phyloP scores from a whole-genome alignment of 2,888 invertebrate genomes.

The Scaptomyza parva region DNA sequence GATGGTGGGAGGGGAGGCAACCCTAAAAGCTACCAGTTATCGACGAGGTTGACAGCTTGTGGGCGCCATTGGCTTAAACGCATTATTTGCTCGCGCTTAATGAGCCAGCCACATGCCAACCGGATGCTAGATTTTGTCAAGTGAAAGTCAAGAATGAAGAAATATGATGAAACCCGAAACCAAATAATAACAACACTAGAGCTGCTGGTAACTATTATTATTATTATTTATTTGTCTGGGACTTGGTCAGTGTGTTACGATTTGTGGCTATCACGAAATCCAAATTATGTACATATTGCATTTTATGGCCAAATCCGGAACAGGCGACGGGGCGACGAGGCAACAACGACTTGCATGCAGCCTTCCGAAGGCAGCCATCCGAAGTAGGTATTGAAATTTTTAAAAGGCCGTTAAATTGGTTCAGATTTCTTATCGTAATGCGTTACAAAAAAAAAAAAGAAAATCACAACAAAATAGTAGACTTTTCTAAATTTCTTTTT shows the following conservation, averaged over 20 bases:
- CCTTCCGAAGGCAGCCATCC: constrained; percentile 11
- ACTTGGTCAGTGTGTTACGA: constrained; percentile 63
- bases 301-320: constrained; percentile 48
- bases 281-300: constrained; percentile 45
- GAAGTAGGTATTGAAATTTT: constrained; percentile 22
- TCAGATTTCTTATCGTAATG: constrained; percentile 70
- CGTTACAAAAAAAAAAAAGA: constrained; percentile 9
- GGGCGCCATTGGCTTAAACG: constrained; percentile 38
- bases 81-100: constrained; percentile 44
- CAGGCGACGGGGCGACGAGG: constrained; percentile 19
- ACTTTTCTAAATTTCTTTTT: constrained; percentile 29
- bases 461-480: too few relatives aligned
- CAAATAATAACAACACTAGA: not conserved
- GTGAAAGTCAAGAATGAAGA: constrained; percentile 45
- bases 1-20: not conserved
- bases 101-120: constrained; percentile 36
- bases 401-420: constrained; percentile 60
- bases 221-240: constrained; percentile 43
- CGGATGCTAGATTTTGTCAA: constrained; percentile 16
- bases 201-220: constrained; percentile 5
- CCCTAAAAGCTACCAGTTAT: constrained; percentile 51
- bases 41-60: constrained; percentile 48
- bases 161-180: constrained; percentile 17
- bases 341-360: constrained; percentile 6
- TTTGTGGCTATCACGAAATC: constrained; percentile 50